Conservation (phyloP, 2,113 vertebrate species). For the Sakesphorus luctuosus region DNA sequence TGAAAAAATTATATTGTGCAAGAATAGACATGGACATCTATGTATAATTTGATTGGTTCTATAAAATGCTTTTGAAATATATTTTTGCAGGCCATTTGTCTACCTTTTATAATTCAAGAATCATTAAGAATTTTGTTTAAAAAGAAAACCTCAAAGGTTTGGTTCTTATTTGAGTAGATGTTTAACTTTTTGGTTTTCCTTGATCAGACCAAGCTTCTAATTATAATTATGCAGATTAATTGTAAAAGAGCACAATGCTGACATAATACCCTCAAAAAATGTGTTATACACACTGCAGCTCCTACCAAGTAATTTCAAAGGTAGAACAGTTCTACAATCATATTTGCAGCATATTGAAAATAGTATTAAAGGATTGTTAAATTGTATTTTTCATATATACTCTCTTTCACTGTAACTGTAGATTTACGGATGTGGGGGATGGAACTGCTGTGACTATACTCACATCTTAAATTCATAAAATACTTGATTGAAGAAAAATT, state of each 20-base stretch:
- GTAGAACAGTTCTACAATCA: not conserved
- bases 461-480: not conserved
- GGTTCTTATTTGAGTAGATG: not conserved
- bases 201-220: not conserved
- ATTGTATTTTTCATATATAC: not conserved
- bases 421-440: not conserved
- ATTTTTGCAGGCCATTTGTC: not conserved
- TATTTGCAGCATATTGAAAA: not conserved
- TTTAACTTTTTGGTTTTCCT: not conserved
- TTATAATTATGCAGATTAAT: not conserved
- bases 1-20: not conserved
- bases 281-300: not conserved
- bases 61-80: not conserved
- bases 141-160: not conserved
- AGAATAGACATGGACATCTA: not conserved
- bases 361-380: not conserved
- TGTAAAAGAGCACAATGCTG: not conserved
- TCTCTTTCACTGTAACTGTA: not conserved
- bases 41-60: not conserved
- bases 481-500: not conserved
- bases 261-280: not conserved
- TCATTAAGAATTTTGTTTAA: not conserved
- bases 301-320: not conserved
- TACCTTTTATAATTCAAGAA: not conserved
- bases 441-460: not conserved